Conservation (phyloP, 1,140 invertebrate genomes). For the Marisa cornuarietis region DNA sequence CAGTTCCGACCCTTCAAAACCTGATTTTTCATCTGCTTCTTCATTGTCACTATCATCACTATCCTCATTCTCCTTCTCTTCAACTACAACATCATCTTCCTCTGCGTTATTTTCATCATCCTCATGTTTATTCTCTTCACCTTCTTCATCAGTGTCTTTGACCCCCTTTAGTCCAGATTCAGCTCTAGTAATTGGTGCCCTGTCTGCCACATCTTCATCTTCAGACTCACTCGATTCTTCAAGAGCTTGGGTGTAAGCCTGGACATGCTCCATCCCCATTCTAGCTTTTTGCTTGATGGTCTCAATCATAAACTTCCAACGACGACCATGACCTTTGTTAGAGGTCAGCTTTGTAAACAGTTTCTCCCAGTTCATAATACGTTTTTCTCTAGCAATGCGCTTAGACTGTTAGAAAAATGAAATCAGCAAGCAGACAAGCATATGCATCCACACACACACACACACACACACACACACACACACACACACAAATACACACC, state of each 20-base stretch:
- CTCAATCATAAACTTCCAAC: conserved; percentile 66
- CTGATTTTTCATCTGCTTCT: conserved; percentile 31
- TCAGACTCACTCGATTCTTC: conserved; percentile 55
- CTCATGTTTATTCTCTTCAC: background rate
- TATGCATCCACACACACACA: background rate
- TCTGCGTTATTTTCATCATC: conserved; percentile 33
- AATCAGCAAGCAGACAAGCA: background rate
- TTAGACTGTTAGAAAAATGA: conserved; percentile 54
- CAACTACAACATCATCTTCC: conserved; percentile 32
- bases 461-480: background rate
- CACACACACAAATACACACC: background rate
- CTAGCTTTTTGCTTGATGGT: conserved; percentile 64
- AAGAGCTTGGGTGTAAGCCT: conserved; percentile 54
- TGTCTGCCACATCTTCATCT: conserved; percentile 35
- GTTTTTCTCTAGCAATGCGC: conserved; percentile 59
- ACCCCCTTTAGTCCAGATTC: conserved; percentile 13
- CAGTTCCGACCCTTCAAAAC: background rate
- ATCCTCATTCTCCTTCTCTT: conserved; percentile 38
- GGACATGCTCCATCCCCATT: conserved; percentile 45
- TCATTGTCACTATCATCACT: conserved; percentile 32
- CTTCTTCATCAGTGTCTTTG: conserved; percentile 12
- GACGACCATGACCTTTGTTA: conserved; percentile 61
- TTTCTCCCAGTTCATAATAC: conserved; percentile 66
- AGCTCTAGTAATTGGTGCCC: conserved; percentile 11
- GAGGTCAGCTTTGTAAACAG: conserved; percentile 62